A percentile compares a stretch with the other conserved stretches of the same genome.
phyloP scores from a whole-genome alignment of 1,140 invertebrate genomes.

The Lucilia sericata region DNA sequence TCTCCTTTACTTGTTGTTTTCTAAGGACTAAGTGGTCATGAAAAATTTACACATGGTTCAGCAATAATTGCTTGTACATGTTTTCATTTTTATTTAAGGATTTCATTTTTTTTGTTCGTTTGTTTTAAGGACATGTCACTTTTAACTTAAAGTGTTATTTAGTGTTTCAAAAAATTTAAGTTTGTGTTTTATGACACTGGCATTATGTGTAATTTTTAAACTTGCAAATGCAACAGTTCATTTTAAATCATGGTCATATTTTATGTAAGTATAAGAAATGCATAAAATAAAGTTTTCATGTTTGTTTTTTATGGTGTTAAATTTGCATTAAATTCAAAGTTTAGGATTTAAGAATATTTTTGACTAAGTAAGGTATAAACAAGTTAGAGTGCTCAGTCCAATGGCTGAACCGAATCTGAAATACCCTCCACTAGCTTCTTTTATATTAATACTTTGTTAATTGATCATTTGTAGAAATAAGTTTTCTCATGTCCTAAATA shows the following conservation, averaged over 20 bases:
- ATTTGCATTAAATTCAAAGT: too few species aligned
- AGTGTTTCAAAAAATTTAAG: not conserved
- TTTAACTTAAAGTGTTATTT: conserved; percentile 12
- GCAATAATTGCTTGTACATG: conserved; percentile 39
- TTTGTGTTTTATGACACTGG: not conserved
- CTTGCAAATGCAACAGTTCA: not conserved
- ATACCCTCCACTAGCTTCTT: too few species aligned
- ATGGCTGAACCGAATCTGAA: too few species aligned
- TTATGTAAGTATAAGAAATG: too few species aligned
- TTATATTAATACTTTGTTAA: too few species aligned
- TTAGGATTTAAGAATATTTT: too few species aligned
- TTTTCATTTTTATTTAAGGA: conserved; percentile 29
- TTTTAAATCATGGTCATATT: not conserved
- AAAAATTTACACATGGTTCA: conserved; percentile 38
- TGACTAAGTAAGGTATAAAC: too few species aligned
- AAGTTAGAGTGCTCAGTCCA: too few species aligned
- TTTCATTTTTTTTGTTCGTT: not conserved
- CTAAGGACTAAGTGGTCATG: conserved; percentile 25
- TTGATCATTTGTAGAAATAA: too few species aligned
- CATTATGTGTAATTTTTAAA: not conserved
- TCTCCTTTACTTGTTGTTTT: not conserved
- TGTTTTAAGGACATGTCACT: not conserved
- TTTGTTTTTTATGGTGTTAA: too few species aligned
- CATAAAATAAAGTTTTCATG: not conserved
- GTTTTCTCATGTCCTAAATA: too few species aligned